Evolutionary conservation across 1,140 invertebrate genomes (phyloP).

Genomic region (Aricia agestis): DNA sequence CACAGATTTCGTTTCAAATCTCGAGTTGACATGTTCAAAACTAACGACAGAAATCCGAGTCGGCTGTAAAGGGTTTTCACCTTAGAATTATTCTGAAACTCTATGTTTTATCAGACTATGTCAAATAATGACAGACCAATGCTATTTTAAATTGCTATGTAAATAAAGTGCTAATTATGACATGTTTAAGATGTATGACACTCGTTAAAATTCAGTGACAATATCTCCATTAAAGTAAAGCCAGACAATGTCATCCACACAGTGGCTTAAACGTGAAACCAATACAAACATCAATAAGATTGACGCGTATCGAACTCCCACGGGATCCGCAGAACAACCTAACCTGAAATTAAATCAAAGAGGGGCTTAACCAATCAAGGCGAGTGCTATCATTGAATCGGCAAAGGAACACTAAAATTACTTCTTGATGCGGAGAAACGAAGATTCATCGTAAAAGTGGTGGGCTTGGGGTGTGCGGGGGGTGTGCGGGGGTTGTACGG

Average conservation of each 20-base stretch:
- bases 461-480: slow-evolving; percentile 39
- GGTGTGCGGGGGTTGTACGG: slow-evolving; percentile 27
- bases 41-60: neutral
- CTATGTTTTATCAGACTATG: too few relatives aligned
- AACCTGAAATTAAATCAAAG: slow-evolving; percentile 75
- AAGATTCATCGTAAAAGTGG: slow-evolving; percentile 76
- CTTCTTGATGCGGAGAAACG: slow-evolving; percentile 75
- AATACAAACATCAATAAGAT: slow-evolving; percentile 33
- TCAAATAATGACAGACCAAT: too few relatives aligned
- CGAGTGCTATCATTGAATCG: slow-evolving; percentile 76
- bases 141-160: too few relatives aligned
- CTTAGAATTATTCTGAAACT: too few relatives aligned
- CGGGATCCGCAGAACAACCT: slow-evolving; percentile 61
- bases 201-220: too few relatives aligned
- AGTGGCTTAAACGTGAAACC: slow-evolving; percentile 14
- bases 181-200: too few relatives aligned
- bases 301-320: slow-evolving; percentile 48
- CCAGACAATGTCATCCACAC: neutral
- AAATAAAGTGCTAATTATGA: too few relatives aligned
- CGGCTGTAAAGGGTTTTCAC: too few relatives aligned
- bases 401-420: slow-evolving; percentile 75
- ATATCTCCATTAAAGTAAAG: neutral
- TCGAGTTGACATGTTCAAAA: neutral
- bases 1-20: slow-evolving; percentile 3
- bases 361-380: slow-evolving; percentile 72